Percentiles rank a stretch among this genome's conserved stretches.
phyloP scores from a whole-genome alignment of 2,797 vertebrate species.

The Notamacropus eugenii region DNA sequence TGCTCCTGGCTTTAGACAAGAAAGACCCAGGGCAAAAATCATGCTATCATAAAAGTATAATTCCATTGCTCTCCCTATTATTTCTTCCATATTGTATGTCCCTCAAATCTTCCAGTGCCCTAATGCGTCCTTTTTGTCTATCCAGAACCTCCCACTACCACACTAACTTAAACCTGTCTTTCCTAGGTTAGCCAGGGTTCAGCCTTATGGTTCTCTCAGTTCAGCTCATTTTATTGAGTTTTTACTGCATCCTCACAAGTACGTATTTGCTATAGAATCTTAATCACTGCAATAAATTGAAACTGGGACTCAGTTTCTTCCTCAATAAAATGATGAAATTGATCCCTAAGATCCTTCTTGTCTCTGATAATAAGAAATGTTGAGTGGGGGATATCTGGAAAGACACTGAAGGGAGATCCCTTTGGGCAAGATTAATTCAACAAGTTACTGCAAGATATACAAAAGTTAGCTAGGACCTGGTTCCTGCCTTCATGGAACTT shows the following conservation, averaged over 20 bases:
- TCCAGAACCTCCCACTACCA: not conserved
- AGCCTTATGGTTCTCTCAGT: not conserved
- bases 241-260: not conserved
- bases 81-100: not conserved
- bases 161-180: not conserved
- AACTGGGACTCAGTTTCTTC: not conserved
- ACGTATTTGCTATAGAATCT: not conserved
- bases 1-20: not conserved
- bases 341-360: not conserved
- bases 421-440: not conserved
- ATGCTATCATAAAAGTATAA: not conserved
- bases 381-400: not conserved
- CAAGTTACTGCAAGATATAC: not conserved
- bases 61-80: not conserved
- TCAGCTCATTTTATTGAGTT: not conserved
- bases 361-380: not conserved
- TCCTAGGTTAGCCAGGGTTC: not conserved
- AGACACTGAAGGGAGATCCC: not conserved
- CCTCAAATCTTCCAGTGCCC: not conserved
- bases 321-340: not conserved
- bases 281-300: not conserved
- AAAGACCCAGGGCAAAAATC: not conserved
- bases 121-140: not conserved
- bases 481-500: not conserved
- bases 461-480: not conserved